These are phyloP conservation scores for Gracilinanus agilis DNA, from an alignment of 2,113 vertebrate genomes.

Conservation along the genomic window DNA sequence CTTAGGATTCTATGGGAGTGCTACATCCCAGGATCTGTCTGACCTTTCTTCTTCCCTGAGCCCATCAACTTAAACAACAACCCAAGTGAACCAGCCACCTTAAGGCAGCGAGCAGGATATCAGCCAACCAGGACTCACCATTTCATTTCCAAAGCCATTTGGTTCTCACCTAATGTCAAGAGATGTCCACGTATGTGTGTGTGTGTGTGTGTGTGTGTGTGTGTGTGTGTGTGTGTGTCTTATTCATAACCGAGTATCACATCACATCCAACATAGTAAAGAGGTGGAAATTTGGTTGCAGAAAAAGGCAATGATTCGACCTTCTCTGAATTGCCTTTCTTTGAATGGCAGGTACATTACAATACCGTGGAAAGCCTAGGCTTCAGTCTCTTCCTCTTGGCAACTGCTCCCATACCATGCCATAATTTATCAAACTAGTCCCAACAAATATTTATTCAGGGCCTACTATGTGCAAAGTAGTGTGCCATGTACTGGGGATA, in stretches of 20 bases:
- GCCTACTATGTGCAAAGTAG: background rate
- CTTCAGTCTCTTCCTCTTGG: slow-evolving; percentile 65
- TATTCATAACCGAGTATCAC: slow-evolving; percentile 35
- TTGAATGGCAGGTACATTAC: slow-evolving; percentile 68
- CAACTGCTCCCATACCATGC: slow-evolving; percentile 49
- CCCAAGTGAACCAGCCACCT: background rate
- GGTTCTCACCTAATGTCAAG: slow-evolving; percentile 8
- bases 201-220: background rate
- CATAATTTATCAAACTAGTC: slow-evolving; percentile 49
- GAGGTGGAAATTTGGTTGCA: slow-evolving; percentile 61
- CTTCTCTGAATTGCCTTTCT: slow-evolving; percentile 62
- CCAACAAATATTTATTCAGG: background rate
- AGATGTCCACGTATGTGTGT: background rate
- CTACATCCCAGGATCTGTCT: background rate
- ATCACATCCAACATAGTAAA: slow-evolving; percentile 9
- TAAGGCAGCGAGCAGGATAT: slow-evolving; percentile 23
- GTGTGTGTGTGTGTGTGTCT: background rate
- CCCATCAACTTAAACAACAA: rapidly evolving
- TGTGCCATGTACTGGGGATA: background rate
- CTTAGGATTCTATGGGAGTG: background rate
- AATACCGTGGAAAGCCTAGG: slow-evolving; percentile 49
- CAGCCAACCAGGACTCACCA: slow-evolving; percentile 2
- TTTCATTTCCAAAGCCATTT: slow-evolving; percentile 54
- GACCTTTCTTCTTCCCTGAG: background rate
- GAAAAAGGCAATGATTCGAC: slow-evolving; percentile 17